Evolutionary conservation across 2,888 invertebrate species (phyloP).

Genomic region (Dione vanillae): DNA sequence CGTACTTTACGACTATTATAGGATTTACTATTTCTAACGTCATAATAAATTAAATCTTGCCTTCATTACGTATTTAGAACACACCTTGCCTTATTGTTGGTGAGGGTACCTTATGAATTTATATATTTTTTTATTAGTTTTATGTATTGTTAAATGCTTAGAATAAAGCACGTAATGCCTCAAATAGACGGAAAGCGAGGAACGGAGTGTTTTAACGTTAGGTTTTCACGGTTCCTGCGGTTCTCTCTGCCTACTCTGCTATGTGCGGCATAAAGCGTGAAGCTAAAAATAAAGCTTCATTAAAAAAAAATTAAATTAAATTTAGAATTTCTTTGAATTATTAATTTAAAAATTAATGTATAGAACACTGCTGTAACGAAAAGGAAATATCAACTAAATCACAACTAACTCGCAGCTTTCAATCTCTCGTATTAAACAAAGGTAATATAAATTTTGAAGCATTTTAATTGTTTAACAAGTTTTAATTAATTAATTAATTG

Average conservation of each 20-base stretch:
- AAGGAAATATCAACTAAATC: background rate
- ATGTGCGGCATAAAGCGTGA: too few species aligned
- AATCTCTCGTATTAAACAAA: slow-evolving; percentile 10
- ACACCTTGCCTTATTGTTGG: background rate
- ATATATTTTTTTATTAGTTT: too few species aligned
- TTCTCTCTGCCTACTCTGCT: too few species aligned
- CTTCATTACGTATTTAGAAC: background rate
- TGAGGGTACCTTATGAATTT: too few species aligned
- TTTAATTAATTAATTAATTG: slow-evolving; percentile 25
- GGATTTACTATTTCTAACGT: slow-evolving; percentile 12
- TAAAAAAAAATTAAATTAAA: background rate
- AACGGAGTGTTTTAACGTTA: too few species aligned
- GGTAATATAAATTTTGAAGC: background rate
- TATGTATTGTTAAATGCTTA: too few species aligned
- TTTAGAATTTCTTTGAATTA: background rate
- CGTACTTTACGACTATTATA: background rate
- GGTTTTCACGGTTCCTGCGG: too few species aligned
- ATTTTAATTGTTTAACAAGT: slow-evolving; percentile 12
- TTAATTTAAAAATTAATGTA: background rate
- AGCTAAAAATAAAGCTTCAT: too few species aligned
- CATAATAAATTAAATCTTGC: slow-evolving; percentile 1
- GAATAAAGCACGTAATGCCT: too few species aligned
- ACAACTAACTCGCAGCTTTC: background rate
- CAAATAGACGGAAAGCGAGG: too few species aligned
- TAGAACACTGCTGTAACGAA: background rate